phyloP scores from a whole-genome alignment of 2,113 vertebrate genomes.

The Calonectris borealis region DNA sequence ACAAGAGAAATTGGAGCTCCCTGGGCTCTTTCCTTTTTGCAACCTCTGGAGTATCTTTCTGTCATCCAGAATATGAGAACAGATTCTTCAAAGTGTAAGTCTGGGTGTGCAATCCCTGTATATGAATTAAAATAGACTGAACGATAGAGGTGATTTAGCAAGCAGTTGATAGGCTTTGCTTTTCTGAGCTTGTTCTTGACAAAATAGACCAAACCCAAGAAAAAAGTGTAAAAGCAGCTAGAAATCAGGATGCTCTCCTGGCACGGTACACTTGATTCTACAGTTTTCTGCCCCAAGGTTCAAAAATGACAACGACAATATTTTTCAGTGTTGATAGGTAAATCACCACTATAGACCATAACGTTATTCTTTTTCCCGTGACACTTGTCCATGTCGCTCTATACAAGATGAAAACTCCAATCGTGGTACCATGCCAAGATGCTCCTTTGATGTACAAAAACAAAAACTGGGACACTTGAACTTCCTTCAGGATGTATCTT shows the following conservation, averaged over 20 bases:
- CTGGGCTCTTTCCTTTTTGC: background rate
- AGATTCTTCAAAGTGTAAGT: slow-evolving; percentile 32
- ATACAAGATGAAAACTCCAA: background rate
- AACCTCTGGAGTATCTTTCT: slow-evolving; percentile 23
- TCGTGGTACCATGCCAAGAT: background rate
- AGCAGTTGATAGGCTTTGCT: background rate
- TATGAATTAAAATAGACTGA: slow-evolving; percentile 40
- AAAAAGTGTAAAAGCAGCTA: background rate
- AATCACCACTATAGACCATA: background rate
- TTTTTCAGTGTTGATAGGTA: background rate
- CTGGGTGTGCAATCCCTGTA: background rate
- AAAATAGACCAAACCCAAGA: background rate
- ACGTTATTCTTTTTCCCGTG: rapidly evolving
- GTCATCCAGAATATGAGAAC: slow-evolving; percentile 35
- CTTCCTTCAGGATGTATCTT: background rate
- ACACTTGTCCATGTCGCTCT: background rate
- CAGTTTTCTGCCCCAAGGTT: background rate
- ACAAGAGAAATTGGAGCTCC: slow-evolving; percentile 2
- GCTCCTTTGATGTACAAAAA: background rate
- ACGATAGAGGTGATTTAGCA: background rate
- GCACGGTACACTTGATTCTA: background rate
- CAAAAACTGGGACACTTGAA: background rate
- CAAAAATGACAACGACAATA: background rate
- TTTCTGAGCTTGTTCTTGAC: slow-evolving; percentile 1
- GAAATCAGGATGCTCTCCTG: background rate